Conservation (phyloP, 2,797 vertebrate genomes). For the Todus mexicanus region DNA sequence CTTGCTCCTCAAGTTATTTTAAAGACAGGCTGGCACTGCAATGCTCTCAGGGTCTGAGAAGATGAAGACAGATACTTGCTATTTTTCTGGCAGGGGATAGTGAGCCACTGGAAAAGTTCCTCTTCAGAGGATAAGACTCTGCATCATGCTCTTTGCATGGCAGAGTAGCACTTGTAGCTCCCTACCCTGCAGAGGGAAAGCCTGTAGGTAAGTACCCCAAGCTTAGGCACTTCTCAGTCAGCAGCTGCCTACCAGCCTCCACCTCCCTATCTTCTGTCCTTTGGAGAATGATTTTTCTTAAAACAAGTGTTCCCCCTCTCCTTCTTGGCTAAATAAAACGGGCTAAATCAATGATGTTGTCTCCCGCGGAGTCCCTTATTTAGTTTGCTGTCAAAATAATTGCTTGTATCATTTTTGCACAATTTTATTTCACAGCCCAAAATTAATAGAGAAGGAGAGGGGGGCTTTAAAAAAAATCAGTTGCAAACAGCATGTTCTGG, state of each 20-base stretch:
- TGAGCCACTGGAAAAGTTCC: neutral
- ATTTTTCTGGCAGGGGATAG: neutral
- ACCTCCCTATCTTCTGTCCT: neutral
- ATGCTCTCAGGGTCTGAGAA: neutral
- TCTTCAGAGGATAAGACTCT: neutral
- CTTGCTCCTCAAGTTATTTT: neutral
- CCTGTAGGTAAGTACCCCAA: neutral
- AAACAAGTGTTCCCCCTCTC: neutral
- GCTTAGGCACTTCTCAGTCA: neutral
- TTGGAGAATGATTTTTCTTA: neutral
- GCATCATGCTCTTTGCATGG: neutral
- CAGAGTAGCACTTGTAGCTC: neutral
- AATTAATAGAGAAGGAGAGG: constrained; percentile 8
- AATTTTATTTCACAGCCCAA: constrained; percentile 13
- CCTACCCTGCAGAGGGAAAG: neutral
- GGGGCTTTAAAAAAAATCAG: neutral
- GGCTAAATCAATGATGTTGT: neutral
- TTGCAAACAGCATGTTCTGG: constrained; percentile 16
- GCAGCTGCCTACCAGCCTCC: neutral
- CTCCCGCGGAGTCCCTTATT: neutral
- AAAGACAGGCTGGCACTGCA: neutral
- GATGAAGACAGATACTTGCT: neutral
- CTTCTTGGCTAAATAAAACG: neutral
- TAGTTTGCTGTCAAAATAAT: constrained; percentile 7
- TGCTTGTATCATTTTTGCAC: neutral